Evolutionary conservation across 1,140 invertebrate species (phyloP).

Genomic region (Andricus grossulariae): DNA sequence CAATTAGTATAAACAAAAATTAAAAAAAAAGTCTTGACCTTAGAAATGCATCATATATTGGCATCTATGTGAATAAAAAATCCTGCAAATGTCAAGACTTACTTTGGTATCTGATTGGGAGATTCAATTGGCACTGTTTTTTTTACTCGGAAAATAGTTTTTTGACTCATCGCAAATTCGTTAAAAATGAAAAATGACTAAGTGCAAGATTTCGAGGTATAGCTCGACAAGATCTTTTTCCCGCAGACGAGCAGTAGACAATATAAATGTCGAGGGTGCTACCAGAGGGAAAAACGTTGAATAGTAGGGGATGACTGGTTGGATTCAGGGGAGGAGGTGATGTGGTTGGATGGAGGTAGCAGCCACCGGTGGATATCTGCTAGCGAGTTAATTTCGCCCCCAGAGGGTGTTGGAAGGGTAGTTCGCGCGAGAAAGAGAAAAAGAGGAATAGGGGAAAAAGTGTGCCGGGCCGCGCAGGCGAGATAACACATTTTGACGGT

Average conservation of each 20-base stretch:
- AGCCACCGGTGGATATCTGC: conserved; percentile 67
- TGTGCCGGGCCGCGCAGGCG: conserved; percentile 52
- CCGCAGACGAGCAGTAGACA: conserved; percentile 61
- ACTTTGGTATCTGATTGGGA: no score
- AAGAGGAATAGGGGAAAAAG: conserved; percentile 44
- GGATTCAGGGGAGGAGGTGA: conserved; percentile 42
- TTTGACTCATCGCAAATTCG: neutral
- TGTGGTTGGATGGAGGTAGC: conserved; percentile 31
- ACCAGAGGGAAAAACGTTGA: conserved; percentile 32
- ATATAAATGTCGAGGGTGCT: conserved; percentile 62
- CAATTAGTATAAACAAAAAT: no score
- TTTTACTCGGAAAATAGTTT: no score
- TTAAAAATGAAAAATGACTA: neutral
- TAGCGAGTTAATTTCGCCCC: conserved; percentile 74
- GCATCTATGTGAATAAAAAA: no score
- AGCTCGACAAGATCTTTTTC: conserved; percentile 7
- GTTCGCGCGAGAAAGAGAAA: conserved; percentile 47
- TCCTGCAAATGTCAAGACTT: no score
- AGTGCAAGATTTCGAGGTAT: neutral
- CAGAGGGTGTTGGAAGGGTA: conserved; percentile 47
- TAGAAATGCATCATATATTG: no score
- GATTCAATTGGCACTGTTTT: no score
- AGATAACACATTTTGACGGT: conserved; percentile 73
- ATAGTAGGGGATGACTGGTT: conserved; percentile 49
- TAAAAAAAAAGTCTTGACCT: no score